Conservation (phyloP, 2,888 invertebrate genomes). For the Campopleginae sp. region DNA sequence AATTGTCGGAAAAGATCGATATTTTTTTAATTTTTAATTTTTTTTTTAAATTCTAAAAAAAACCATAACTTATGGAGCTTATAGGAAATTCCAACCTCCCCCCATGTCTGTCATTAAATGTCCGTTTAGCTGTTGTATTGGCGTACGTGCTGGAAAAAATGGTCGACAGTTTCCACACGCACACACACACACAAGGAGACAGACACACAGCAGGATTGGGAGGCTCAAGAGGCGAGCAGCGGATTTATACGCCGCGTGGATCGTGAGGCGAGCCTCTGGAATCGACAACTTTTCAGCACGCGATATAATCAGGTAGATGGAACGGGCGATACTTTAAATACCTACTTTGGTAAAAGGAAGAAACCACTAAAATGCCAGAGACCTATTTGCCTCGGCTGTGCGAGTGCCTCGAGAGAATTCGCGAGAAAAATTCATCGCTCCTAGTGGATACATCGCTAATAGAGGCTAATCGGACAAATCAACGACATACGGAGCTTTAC, state of each 20-base stretch:
- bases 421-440: slow-evolving; percentile 74
- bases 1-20: too few species aligned
- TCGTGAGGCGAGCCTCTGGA: slow-evolving; percentile 46
- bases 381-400: slow-evolving; percentile 30
- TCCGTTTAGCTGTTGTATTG: background rate
- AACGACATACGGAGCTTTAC: slow-evolving; percentile 73
- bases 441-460: slow-evolving; percentile 78
- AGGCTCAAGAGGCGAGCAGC: slow-evolving; percentile 54
- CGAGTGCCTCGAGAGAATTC: background rate
- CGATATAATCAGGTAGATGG: slow-evolving; percentile 64
- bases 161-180: slow-evolving; percentile 26
- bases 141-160: slow-evolving; percentile 27
- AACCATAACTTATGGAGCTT: too few species aligned
- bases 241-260: slow-evolving; percentile 58
- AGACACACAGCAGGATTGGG: slow-evolving; percentile 50
- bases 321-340: slow-evolving; percentile 66
- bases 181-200: background rate
- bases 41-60: too few species aligned
- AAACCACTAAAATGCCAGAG: slow-evolving; percentile 40
- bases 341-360: slow-evolving; percentile 63
- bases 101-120: slow-evolving; percentile 25
- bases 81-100: too few species aligned
- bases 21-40: too few species aligned
- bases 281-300: slow-evolving; percentile 62
- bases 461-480: slow-evolving; percentile 78